These are phyloP conservation scores for Aromia moschata DNA, from an alignment of 2,888 invertebrate species.

Conservation along the genomic window DNA sequence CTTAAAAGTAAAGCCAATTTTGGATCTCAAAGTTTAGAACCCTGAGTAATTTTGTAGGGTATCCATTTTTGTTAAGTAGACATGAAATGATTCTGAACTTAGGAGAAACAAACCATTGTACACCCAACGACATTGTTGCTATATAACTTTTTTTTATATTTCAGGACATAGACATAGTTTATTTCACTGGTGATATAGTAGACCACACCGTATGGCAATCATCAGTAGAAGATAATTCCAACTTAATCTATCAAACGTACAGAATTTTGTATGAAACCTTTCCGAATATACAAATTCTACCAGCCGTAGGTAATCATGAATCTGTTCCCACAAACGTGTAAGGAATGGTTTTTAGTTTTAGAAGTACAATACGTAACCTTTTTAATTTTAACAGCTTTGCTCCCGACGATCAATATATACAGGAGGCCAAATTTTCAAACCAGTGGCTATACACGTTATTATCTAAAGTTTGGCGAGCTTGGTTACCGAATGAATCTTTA, in stretches of 20 bases:
- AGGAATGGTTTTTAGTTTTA: slow-evolving; percentile 18
- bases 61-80: too few relatives aligned
- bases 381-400: slow-evolving; percentile 33
- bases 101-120: too few relatives aligned
- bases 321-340: slow-evolving; percentile 68
- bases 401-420: slow-evolving; percentile 36
- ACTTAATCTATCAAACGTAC: slow-evolving; percentile 67
- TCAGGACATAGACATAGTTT: slow-evolving; percentile 66
- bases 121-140: not conserved
- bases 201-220: slow-evolving; percentile 89
- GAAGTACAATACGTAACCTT: not conserved
- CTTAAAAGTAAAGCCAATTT: too few relatives aligned
- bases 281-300: slow-evolving; percentile 64
- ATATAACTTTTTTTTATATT: slow-evolving; percentile 19
- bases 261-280: slow-evolving; percentile 60
- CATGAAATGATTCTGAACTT: too few relatives aligned
- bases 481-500: slow-evolving; percentile 72
- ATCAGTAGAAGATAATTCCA: slow-evolving; percentile 69
- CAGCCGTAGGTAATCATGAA: slow-evolving; percentile 74
- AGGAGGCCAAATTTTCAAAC: slow-evolving; percentile 61
- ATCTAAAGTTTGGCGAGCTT: slow-evolving; percentile 73
- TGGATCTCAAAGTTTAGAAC: too few relatives aligned
- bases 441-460: slow-evolving; percentile 80
- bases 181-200: slow-evolving; percentile 86
- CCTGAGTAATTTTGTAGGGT: too few relatives aligned